These are phyloP conservation scores for Orchesella flavescens DNA, from an alignment of 2,888 invertebrate species.

Conservation along the genomic window DNA sequence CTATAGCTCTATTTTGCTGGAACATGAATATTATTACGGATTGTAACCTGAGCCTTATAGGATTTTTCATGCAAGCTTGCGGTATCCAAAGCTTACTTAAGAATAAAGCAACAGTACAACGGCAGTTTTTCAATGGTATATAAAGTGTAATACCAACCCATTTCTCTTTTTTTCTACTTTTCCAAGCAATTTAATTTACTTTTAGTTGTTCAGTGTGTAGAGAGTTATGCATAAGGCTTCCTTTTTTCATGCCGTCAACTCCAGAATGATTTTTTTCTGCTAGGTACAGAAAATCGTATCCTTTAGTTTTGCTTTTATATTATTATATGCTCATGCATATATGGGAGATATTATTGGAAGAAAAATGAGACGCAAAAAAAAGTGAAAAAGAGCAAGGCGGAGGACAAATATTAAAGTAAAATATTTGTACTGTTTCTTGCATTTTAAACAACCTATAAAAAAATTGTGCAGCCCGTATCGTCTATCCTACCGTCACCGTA, in stretches of 20 bases:
- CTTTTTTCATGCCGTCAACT: background rate
- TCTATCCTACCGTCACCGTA: background rate
- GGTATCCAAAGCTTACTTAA: too few species aligned
- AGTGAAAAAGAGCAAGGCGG: background rate
- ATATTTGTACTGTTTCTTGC: constrained; percentile 8
- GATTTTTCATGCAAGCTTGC: too few species aligned
- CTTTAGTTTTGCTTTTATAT: background rate
- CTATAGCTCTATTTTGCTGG: too few species aligned
- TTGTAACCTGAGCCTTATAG: too few species aligned
- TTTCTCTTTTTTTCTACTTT: background rate
- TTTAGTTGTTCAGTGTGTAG: background rate
- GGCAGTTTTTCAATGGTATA: too few species aligned
- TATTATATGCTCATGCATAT: background rate
- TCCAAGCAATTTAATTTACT: constrained; percentile 15
- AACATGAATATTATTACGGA: too few species aligned
- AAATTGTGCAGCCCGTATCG: background rate
- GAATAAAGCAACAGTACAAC: too few species aligned
- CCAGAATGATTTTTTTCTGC: too few species aligned
- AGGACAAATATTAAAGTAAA: constrained; percentile 8
- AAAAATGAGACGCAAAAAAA: background rate
- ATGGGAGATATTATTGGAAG: background rate
- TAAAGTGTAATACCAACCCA: too few species aligned
- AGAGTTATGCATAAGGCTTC: background rate
- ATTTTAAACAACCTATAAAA: constrained; percentile 1
- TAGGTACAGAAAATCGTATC: too few species aligned